Conservation (phyloP, 2,797 vertebrate species). For the Takifugu rubripes region DNA sequence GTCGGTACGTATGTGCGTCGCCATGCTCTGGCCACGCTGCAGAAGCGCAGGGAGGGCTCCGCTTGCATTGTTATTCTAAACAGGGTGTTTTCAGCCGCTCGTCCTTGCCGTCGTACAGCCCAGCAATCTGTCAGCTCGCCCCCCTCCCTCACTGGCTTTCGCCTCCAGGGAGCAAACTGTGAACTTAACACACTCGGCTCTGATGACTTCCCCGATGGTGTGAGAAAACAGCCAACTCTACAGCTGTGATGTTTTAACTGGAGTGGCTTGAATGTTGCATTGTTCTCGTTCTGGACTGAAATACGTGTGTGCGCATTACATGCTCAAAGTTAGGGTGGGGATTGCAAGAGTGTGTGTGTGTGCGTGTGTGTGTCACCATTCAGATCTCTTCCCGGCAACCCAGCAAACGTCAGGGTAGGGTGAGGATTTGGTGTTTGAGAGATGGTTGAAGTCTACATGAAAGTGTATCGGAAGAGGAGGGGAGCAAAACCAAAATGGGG, state of each 20-base stretch:
- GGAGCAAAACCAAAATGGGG: slow-evolving; percentile 58
- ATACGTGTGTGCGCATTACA: slow-evolving; percentile 9
- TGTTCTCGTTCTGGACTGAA: slow-evolving; percentile 34
- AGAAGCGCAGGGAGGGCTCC: slow-evolving; percentile 42
- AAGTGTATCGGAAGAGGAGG: slow-evolving; percentile 54
- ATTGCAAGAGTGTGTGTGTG: slow-evolving; percentile 25
- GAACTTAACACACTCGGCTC: slow-evolving; percentile 60
- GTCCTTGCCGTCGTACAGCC: slow-evolving; percentile 49
- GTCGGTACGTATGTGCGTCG: slow-evolving; percentile 3
- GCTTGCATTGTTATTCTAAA: slow-evolving; percentile 69
- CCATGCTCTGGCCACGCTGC: slow-evolving; percentile 26
- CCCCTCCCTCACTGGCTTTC: slow-evolving; percentile 11
- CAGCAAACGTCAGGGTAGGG: slow-evolving; percentile 44
- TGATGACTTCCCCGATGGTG: slow-evolving; percentile 60
- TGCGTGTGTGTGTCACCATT: slow-evolving; percentile 33
- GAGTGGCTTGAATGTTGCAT: slow-evolving; percentile 58
- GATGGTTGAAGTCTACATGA: slow-evolving; percentile 40
- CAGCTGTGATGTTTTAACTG: slow-evolving; percentile 58
- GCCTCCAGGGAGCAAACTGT: slow-evolving; percentile 50
- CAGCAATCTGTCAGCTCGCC: slow-evolving; percentile 39
- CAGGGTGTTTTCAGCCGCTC: slow-evolving; percentile 48
- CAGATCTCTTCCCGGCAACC: slow-evolving; percentile 47
- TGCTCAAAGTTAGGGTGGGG: slow-evolving; percentile 23
- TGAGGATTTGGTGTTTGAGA: slow-evolving; percentile 25
- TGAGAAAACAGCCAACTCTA: slow-evolving; percentile 43